Evolutionary conservation across 2,888 invertebrate genomes (phyloP).

Genomic region (Electrophaes corylata): DNA sequence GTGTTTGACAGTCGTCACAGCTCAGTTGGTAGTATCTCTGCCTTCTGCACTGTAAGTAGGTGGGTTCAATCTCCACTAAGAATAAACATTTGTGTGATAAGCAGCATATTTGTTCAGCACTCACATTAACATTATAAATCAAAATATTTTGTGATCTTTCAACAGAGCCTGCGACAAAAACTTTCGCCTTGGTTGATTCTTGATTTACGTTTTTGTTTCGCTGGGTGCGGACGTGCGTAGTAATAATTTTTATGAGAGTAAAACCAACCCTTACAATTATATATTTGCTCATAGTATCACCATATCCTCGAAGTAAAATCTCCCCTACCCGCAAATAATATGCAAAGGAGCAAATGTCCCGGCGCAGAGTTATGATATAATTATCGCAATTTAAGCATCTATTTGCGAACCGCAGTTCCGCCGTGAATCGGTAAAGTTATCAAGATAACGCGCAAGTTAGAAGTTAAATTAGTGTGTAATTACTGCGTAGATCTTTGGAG

Average conservation of each 20-base stretch:
- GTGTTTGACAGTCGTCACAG: no score
- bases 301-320: constrained; percentile 3
- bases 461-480: constrained; percentile 25
- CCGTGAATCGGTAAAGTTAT: constrained; percentile 19
- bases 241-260: neutral
- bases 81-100: no score
- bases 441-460: constrained; percentile 15
- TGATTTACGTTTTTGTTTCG: neutral
- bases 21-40: no score
- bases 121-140: no score
- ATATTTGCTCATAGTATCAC: constrained; percentile 5
- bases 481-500: constrained; percentile 18
- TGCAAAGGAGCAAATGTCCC: constrained; percentile 28
- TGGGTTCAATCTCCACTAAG: no score
- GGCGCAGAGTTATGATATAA: constrained; percentile 30
- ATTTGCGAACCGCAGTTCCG: constrained; percentile 25
- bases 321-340: constrained; percentile 16
- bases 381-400: constrained; percentile 32
- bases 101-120: no score
- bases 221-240: neutral
- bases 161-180: neutral
- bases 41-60: no score
- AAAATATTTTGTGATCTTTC: no score
- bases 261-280: neutral
- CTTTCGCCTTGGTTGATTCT: neutral